Conservation (phyloP, 1,140 invertebrate species). For the Drosophila ercepeae region DNA sequence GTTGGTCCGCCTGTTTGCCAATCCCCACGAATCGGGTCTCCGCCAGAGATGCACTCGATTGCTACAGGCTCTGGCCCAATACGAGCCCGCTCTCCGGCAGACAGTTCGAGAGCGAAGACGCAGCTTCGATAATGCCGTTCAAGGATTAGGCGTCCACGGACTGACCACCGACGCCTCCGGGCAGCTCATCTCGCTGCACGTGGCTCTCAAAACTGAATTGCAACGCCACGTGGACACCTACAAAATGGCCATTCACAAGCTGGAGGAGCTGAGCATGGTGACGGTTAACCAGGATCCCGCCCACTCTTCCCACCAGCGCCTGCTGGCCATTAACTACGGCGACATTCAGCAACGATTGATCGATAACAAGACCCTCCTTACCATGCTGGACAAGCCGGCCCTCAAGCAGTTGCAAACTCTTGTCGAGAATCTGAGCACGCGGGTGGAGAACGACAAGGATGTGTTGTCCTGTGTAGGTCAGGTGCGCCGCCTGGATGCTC, state of each 20-base stretch:
- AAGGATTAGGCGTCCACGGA: conserved; percentile 94
- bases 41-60: conserved; percentile 86
- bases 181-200: conserved; percentile 87
- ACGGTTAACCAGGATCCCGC: conserved; percentile 92
- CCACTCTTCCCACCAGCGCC: conserved; percentile 94
- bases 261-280: conserved; percentile 91
- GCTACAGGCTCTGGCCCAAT: conserved; percentile 85
- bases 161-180: conserved; percentile 87
- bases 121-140: conserved; percentile 92
- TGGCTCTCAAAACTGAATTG: conserved; percentile 92
- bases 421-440: conserved; percentile 86
- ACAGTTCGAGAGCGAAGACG: conserved; percentile 87
- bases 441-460: conserved; percentile 89
- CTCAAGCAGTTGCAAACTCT: conserved; percentile 85
- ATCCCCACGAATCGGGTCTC: conserved; percentile 86
- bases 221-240: conserved; percentile 93
- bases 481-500: conserved; percentile 85
- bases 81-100: conserved; percentile 85
- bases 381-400: conserved; percentile 90
- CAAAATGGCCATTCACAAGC: conserved; percentile 93
- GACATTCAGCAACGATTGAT: conserved; percentile 94
- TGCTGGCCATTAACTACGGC: conserved; percentile 91
- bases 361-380: conserved; percentile 95
- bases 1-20: conserved; percentile 91
- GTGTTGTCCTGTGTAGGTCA: conserved; percentile 88